A percentile compares a stretch with the other conserved stretches of the same genome.
Evolutionary conservation across 2,113 vertebrate genomes (phyloP).

Genomic region (Zeus faber): DNA sequence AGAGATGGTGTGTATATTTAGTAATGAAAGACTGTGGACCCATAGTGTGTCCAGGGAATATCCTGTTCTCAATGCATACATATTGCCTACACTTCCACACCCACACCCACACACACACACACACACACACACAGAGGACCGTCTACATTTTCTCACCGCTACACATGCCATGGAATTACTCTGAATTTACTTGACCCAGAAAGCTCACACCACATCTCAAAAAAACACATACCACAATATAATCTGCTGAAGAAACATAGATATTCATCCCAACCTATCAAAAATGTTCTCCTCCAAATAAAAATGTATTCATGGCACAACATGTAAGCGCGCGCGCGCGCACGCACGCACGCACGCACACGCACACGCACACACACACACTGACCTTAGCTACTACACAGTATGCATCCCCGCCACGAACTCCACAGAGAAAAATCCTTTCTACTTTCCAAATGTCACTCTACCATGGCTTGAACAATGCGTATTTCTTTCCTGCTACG

Average conservation of each 20-base stretch:
- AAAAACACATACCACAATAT: constrained; percentile 4
- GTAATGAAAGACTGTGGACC: not conserved
- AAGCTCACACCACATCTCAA: not conserved
- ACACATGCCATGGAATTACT: not conserved
- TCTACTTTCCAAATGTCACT: too few species aligned
- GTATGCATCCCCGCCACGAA: not conserved
- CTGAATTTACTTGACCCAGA: not conserved
- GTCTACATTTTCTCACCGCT: not conserved
- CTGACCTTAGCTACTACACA: constrained; percentile 1
- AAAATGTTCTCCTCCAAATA: too few species aligned
- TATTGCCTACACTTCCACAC: not conserved
- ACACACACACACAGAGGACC: too few species aligned
- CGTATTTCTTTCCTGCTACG: too few species aligned
- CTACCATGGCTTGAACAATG: too few species aligned
- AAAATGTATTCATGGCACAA: too few species aligned
- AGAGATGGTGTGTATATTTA: not conserved
- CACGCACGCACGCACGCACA: not conserved
- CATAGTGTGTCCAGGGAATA: not conserved
- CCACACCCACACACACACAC: not conserved
- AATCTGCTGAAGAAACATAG: too few species aligned
- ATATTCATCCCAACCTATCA: not conserved
- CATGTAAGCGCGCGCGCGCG: too few species aligned
- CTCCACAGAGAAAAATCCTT: not conserved
- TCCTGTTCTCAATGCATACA: not conserved
- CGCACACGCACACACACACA: not conserved